Evolutionary conservation across 2,888 invertebrate species (phyloP).

Genomic region (Drosophila mayaguana): DNA sequence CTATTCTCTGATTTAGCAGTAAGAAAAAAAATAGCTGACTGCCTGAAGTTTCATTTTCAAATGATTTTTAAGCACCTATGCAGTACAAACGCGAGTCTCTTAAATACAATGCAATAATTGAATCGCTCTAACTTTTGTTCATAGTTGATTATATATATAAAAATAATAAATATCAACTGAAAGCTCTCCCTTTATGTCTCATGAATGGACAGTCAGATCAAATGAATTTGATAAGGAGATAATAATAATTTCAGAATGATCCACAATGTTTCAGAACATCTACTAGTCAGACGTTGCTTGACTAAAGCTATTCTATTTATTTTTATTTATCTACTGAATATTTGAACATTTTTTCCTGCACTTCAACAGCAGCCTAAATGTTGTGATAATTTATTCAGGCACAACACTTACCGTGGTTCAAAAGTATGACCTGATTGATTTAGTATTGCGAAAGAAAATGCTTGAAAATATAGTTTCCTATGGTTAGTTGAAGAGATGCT

Average conservation of each 20-base stretch:
- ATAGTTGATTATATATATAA: no score
- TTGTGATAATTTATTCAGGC: neutral
- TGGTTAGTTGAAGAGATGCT: neutral
- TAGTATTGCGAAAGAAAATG: neutral
- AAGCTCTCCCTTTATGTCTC: no score
- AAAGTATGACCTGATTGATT: neutral
- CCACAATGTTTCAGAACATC: neutral
- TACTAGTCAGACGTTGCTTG: neutral
- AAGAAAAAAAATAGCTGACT: no score
- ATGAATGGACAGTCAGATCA: no score
- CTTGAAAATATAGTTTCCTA: neutral
- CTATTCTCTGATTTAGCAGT: no score
- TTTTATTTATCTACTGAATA: neutral
- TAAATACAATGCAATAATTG: no score
- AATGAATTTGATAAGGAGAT: no score
- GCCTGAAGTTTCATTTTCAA: no score
- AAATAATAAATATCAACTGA: no score
- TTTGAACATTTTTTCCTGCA: neutral
- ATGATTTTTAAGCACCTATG: no score
- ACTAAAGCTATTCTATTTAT: neutral
- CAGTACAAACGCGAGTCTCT: no score
- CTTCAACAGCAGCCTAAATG: neutral
- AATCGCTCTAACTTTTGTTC: no score
- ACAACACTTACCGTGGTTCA: neutral
- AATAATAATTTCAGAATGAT: neutral